phyloP scores from a whole-genome alignment of 2,797 vertebrate genomes.

The Yasuhikotakia modesta region DNA sequence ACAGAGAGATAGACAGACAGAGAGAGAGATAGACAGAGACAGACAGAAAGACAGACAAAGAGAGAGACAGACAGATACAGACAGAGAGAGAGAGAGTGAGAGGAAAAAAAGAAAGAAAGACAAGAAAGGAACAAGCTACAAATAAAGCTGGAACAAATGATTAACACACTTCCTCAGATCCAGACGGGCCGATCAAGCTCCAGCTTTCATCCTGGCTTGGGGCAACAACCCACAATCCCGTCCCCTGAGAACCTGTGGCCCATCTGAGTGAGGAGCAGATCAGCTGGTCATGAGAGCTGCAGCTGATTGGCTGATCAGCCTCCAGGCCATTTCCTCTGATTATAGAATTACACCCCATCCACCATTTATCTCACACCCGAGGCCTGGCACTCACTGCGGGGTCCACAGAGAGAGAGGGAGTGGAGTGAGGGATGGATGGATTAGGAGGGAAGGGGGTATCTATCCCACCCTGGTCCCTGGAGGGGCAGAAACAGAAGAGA shows the following conservation, averaged over 20 bases:
- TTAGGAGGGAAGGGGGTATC: conserved; percentile 59
- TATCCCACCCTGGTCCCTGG: conserved; percentile 62
- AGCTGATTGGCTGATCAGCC: conserved; percentile 57
- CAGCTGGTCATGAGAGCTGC: conserved; percentile 34
- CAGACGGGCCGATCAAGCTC: conserved; percentile 36
- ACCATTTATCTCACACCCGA: conserved; percentile 49
- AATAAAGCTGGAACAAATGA: conserved; percentile 9
- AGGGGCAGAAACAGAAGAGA: conserved; percentile 40
- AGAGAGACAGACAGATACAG: not conserved
- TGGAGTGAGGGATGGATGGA: conserved; percentile 24
- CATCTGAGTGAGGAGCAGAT: conserved; percentile 41
- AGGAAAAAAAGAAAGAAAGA: not conserved
- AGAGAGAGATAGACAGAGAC: not conserved
- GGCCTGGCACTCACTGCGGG: conserved; percentile 22
- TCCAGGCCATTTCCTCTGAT: conserved; percentile 49
- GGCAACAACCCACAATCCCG: conserved; percentile 48
- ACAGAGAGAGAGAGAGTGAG: conserved; percentile 23
- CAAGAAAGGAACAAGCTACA: not conserved
- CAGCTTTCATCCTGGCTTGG: conserved; percentile 38
- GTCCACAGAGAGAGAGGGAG: conserved; percentile 13
- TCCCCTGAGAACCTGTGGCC: conserved; percentile 5
- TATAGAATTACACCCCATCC: conserved; percentile 57
- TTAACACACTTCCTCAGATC: conserved; percentile 29
- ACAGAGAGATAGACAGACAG: not conserved
- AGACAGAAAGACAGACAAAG: conserved; percentile 17